phyloP scores from a whole-genome alignment of 2,888 invertebrate genomes.

The Dichetophora obliterata region DNA sequence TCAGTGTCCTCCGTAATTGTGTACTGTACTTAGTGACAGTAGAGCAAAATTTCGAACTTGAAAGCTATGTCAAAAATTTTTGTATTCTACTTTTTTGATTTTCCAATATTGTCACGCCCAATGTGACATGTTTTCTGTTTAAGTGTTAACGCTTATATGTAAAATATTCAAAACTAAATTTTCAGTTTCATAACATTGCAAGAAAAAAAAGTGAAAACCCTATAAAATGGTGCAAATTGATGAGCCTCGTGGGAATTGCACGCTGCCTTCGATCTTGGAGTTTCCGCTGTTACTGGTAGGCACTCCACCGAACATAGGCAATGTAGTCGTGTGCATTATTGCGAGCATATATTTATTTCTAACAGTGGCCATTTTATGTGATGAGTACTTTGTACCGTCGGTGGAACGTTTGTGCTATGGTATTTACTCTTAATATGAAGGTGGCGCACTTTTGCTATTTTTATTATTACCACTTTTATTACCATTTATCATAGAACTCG shows the following conservation, averaged over 20 bases:
- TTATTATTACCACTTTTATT: background rate
- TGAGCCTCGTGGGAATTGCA: background rate
- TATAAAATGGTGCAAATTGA: too few species aligned
- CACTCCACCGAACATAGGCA: background rate
- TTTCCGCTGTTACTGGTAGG: background rate
- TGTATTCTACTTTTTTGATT: too few species aligned
- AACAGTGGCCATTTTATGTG: constrained; percentile 88
- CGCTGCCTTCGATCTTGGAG: background rate
- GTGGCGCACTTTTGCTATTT: background rate
- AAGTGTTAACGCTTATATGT: too few species aligned
- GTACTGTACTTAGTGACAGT: too few species aligned
- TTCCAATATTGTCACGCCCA: too few species aligned
- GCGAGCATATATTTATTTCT: constrained; percentile 87
- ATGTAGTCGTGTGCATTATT: constrained; percentile 79
- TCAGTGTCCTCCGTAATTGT: too few species aligned
- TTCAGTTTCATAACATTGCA: too few species aligned
- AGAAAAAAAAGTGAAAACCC: too few species aligned
- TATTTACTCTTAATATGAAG: constrained; percentile 69
- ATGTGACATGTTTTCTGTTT: too few species aligned
- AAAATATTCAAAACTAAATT: too few species aligned
- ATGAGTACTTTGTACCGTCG: constrained; percentile 92
- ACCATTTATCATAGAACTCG: constrained; percentile 74
- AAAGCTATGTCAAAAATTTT: too few species aligned
- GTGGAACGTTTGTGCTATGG: constrained; percentile 87
- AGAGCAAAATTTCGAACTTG: too few species aligned